phyloP scores from a whole-genome alignment of 2,797 vertebrate species.

The Sciurus vulgaris region DNA sequence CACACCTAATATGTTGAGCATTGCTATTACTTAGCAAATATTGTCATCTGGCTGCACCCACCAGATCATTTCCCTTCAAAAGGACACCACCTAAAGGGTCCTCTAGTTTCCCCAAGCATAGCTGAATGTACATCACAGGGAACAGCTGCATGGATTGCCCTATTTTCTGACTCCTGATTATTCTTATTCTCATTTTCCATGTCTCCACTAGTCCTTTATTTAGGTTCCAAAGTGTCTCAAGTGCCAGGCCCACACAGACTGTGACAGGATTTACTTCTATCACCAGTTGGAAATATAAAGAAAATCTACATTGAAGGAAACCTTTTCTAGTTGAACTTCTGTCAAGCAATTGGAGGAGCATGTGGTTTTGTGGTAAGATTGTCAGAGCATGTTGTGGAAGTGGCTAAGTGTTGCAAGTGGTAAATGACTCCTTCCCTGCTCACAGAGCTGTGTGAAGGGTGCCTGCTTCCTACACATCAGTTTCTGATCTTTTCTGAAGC shows the following conservation, averaged over 20 bases:
- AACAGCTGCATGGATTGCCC: fast-evolving
- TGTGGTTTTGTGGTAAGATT: slow-evolving; percentile 82
- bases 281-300: slow-evolving; percentile 60
- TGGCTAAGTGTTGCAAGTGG: slow-evolving; percentile 57
- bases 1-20: not conserved
- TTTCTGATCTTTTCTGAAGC: slow-evolving; percentile 32
- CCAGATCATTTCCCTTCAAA: not conserved
- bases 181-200: not conserved
- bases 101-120: not conserved
- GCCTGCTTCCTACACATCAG: not conserved
- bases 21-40: not conserved
- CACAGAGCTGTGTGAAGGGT: slow-evolving; percentile 1
- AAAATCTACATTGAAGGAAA: slow-evolving; percentile 68
- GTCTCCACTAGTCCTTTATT: not conserved
- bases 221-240: not conserved
- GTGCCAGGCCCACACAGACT: slow-evolving; percentile 34
- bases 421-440: slow-evolving; percentile 37
- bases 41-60: not conserved
- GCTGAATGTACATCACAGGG: not conserved
- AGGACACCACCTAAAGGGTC: not conserved
- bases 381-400: slow-evolving; percentile 75
- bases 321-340: slow-evolving; percentile 75
- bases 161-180: not conserved
- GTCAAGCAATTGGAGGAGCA: slow-evolving; percentile 70
- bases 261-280: slow-evolving; percentile 31